Base-by-base conservation (phyloP, 2,113 vertebrate genomes). In the Hippoglossus stenolepis region DNA sequence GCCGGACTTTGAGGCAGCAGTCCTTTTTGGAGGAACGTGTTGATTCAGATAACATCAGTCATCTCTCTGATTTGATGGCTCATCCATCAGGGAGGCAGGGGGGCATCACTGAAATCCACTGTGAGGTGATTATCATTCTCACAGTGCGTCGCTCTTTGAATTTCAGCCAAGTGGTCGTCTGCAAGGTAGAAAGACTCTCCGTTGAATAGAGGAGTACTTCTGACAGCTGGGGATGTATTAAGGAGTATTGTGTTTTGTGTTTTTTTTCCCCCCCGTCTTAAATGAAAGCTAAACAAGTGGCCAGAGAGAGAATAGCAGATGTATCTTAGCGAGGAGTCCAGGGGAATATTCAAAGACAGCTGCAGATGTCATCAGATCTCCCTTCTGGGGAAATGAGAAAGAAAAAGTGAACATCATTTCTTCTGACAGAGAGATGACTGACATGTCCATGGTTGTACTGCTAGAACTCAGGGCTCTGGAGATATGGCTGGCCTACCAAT, bases 11-110 rank as follows among this genome's bases (percentile, higher is more conserved):
- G 43, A 61, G 73, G 69, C 62, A 58, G 79, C 63, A 11, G 70
- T 61, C 3, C 12, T 21, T 60, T 49, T 47, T 40, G 9, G 43
- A 49, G 20, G 11, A 13, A 23, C 26, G 49, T 68, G 65, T 84
- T 87, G 72, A 84, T 87, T 85, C 59, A 38, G 68, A 77, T 77
- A 88, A 70, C 83, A 90, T 87, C 85, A 89, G 85, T 83, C 82
- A 64, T 80, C 73, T 79, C 66, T 87, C 68, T 83, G 64, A 75
- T 85, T 69, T 2, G 20, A 67, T 80, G 59, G 35, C 53, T 75
- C 53, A 69, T 73, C 54, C 54, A 53, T 84, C 83, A 85, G 77
- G 0, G 21, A 79, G 21, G 68, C 73, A 62, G 28, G 24, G 74
- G 47, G 82, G 51, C 31, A 38, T 65, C 28, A 56, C 64, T 70